Conservation (phyloP, 2,888 invertebrate species). For the Stenolophus ochropezus region DNA sequence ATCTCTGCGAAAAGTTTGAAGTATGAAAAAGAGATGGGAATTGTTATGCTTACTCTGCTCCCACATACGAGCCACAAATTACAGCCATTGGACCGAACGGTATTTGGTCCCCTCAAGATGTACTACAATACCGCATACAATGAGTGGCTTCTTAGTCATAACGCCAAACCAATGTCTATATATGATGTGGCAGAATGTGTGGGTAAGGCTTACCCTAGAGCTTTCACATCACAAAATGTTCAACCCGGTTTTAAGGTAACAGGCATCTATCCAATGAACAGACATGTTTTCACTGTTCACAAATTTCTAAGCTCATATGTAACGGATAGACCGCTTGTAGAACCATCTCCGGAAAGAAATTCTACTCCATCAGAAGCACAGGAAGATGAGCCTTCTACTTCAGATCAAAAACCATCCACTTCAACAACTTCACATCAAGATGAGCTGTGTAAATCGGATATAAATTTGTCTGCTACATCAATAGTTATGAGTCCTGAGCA, state of each 20-base stretch:
- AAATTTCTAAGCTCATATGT: slow-evolving; percentile 17
- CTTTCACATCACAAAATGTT: slow-evolving; percentile 65
- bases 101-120: slow-evolving; percentile 63
- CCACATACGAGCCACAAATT: no score
- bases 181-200: slow-evolving; percentile 65
- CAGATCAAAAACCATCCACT: background rate
- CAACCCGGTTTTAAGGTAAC: slow-evolving; percentile 63
- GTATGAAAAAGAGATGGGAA: slow-evolving; percentile 59
- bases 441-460: slow-evolving; percentile 15
- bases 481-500: slow-evolving; percentile 27
- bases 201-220: slow-evolving; percentile 61
- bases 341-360: background rate
- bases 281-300: slow-evolving; percentile 1
- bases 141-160: slow-evolving; percentile 65
- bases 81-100: slow-evolving; percentile 66
- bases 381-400: slow-evolving; percentile 7
- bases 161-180: slow-evolving; percentile 66
- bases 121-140: slow-evolving; percentile 64
- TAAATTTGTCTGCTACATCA: slow-evolving; percentile 16
- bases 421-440: slow-evolving; percentile 8
- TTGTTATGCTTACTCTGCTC: slow-evolving; percentile 67
- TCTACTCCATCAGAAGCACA: background rate
- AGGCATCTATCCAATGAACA: slow-evolving; percentile 64
- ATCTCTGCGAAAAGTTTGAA: slow-evolving; percentile 49
- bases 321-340: slow-evolving; percentile 30